A percentile compares a stretch with the other conserved stretches of the same genome.
phyloP scores from a whole-genome alignment of 2,888 invertebrate species.

The Nymphalis polychloros region DNA sequence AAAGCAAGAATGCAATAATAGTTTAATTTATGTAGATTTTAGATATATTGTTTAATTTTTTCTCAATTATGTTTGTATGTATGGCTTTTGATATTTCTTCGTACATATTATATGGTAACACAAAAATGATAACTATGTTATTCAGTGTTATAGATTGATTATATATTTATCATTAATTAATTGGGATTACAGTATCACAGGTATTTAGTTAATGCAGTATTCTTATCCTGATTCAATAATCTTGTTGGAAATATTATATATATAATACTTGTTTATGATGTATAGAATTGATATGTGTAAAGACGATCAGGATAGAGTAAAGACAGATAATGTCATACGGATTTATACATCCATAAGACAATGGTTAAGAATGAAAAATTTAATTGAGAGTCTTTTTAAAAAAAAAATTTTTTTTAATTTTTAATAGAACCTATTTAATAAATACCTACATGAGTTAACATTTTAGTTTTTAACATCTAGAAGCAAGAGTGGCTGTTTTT shows the following conservation, averaged over 20 bases:
- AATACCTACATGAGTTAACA: no score
- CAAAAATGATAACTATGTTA: not conserved
- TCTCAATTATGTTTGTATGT: not conserved
- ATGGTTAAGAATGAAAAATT: no score
- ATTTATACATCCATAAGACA: not conserved
- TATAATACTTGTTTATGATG: not conserved
- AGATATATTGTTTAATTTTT: not conserved
- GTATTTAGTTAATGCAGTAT: constrained; percentile 17
- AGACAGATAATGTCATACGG: not conserved
- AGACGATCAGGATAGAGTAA: no score
- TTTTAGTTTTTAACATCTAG: not conserved
- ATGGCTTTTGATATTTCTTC: not conserved
- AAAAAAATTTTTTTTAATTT: no score
- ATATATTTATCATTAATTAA: not conserved
- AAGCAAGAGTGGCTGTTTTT: not conserved
- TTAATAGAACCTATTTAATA: not conserved
- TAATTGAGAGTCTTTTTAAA: no score
- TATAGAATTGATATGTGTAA: no score
- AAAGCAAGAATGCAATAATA: no score
- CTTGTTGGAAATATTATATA: not conserved
- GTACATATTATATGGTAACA: not conserved
- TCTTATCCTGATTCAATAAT: constrained; percentile 11
- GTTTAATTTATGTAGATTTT: no score
- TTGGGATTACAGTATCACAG: constrained; percentile 1
- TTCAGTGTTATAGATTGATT: not conserved